Percentiles rank a stretch among this genome's conserved stretches.
Evolutionary conservation across 2,888 invertebrate species (phyloP).

Genomic region (Marasmarcha lunaedactyla): DNA sequence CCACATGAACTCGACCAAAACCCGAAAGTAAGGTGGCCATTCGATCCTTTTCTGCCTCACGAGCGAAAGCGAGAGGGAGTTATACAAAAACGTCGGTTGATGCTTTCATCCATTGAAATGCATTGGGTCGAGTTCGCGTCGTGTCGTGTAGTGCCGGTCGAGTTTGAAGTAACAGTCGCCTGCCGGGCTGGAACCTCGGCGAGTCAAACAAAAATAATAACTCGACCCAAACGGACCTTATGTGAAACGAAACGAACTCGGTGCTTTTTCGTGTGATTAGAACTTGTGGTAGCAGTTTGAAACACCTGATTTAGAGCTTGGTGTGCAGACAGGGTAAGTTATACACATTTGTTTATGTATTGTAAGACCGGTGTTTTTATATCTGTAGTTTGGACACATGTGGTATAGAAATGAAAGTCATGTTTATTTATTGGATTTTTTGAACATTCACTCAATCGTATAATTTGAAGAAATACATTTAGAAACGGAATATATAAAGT

Average conservation of each 20-base stretch:
- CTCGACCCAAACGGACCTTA: constrained; percentile 28
- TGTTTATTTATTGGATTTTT: no score
- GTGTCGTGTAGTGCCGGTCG: constrained; percentile 36
- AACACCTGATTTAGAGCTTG: background rate
- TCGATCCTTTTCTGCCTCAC: constrained; percentile 35
- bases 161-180: constrained; percentile 44
- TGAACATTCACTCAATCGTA: no score
- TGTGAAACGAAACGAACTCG: constrained; percentile 23
- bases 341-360: no score
- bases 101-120: constrained; percentile 68
- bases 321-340: no score
- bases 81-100: constrained; percentile 67
- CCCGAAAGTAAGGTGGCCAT: constrained; percentile 29
- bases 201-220: constrained; percentile 43
- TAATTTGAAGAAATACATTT: no score
- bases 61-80: constrained; percentile 44
- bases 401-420: no score
- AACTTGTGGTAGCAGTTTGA: constrained; percentile 11
- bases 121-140: constrained; percentile 41
- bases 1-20: constrained; percentile 31
- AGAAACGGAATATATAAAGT: no score
- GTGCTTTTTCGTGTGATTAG: constrained; percentile 29
- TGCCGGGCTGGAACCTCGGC: constrained; percentile 36
- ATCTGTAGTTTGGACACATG: no score
- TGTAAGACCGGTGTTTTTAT: no score